Evolutionary conservation across 2,113 vertebrate genomes (phyloP).

Genomic region (Embiotoca jacksoni): DNA sequence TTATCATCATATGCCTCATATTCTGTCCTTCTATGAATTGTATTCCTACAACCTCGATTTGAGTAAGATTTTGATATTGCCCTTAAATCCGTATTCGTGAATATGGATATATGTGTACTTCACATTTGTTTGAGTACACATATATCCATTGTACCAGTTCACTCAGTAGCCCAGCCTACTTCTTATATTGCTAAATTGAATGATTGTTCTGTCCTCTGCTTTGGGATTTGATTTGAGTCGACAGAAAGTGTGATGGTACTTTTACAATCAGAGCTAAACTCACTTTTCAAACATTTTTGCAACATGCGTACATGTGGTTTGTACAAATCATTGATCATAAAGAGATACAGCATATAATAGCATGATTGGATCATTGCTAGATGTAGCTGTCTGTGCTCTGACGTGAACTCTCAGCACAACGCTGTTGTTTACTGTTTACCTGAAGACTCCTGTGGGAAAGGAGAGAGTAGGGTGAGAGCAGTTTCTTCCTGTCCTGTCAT

Average conservation of each 20-base stretch:
- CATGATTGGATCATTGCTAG: background rate
- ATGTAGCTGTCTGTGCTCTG: conserved; percentile 6
- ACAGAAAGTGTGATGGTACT: background rate
- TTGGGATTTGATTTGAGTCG: conserved; percentile 30
- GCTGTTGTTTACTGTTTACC: conserved; percentile 49
- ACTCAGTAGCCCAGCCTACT: background rate
- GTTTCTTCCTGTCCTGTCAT: conserved; percentile 52
- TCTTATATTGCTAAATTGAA: conserved; percentile 43
- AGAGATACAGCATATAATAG: background rate
- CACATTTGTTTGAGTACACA: background rate
- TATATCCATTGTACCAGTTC: background rate
- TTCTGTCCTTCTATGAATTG: background rate
- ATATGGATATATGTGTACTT: background rate
- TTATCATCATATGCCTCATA: background rate
- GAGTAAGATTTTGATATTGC: background rate
- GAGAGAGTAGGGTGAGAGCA: conserved; percentile 48
- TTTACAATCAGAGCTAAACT: background rate
- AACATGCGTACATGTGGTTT: background rate
- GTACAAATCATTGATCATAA: background rate
- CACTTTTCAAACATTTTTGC: background rate
- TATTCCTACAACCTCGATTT: background rate
- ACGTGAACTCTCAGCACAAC: conserved; percentile 3
- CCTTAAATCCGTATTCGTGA: background rate
- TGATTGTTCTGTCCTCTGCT: conserved; percentile 33
- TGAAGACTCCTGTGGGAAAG: background rate